Evolutionary conservation across 2,113 vertebrate species (phyloP).

Genomic region (Melanotaenia duboulayi): DNA sequence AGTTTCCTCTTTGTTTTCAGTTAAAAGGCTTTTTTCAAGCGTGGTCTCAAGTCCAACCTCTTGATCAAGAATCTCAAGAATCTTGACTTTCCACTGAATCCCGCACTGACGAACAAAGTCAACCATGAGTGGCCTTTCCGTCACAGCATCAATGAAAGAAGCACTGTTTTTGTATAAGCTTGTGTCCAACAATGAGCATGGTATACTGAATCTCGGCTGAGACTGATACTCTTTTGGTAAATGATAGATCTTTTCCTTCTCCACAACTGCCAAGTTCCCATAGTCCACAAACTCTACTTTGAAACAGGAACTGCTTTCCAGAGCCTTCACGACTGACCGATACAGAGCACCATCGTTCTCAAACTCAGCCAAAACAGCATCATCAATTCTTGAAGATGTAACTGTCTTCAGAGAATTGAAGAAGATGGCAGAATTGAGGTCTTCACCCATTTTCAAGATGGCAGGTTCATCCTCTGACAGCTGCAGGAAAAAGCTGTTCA

Average conservation of each 20-base stretch:
- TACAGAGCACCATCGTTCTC: slow-evolving; percentile 81
- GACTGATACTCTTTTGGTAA: slow-evolving; percentile 78
- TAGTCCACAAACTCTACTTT: slow-evolving; percentile 91
- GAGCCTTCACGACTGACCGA: slow-evolving; percentile 82
- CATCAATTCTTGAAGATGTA: slow-evolving; percentile 55
- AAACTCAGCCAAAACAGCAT: slow-evolving; percentile 81
- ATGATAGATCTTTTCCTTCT: slow-evolving; percentile 75
- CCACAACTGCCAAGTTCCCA: slow-evolving; percentile 82
- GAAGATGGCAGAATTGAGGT: slow-evolving; percentile 74
- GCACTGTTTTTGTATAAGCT: slow-evolving; percentile 48
- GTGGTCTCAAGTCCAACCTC: not conserved
- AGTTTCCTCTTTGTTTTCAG: not conserved
- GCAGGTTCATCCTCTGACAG: slow-evolving; percentile 82
- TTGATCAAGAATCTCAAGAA: slow-evolving; percentile 75
- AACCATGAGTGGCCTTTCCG: slow-evolving; percentile 79
- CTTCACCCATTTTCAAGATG: slow-evolving; percentile 79
- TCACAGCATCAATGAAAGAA: slow-evolving; percentile 74
- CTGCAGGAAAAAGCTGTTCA: slow-evolving; percentile 85
- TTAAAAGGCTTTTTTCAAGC: not conserved
- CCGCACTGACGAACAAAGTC: slow-evolving; percentile 81
- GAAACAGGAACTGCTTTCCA: slow-evolving; percentile 52
- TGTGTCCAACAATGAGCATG: slow-evolving; percentile 80
- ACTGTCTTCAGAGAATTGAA: slow-evolving; percentile 42
- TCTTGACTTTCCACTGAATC: slow-evolving; percentile 83
- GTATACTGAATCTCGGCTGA: slow-evolving; percentile 82